Evolutionary conservation across 2,113 vertebrate species (phyloP).

Genomic region (Psephotus haematonotus): DNA sequence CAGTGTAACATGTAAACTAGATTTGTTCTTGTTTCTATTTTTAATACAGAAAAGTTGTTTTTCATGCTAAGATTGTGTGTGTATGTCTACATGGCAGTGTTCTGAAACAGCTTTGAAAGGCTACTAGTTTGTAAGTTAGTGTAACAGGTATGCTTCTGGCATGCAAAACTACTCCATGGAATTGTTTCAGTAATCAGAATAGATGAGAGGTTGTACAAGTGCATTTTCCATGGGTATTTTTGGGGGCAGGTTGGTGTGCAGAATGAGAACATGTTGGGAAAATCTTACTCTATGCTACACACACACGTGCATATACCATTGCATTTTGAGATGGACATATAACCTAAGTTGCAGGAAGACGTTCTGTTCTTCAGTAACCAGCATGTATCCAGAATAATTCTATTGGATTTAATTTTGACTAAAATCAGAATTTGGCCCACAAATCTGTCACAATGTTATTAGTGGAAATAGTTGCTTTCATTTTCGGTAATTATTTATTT

Average conservation of each 20-base stretch:
- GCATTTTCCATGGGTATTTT: not conserved
- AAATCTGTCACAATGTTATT: not conserved
- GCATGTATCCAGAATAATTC: not conserved
- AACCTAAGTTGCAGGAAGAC: not conserved
- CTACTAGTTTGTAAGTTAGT: not conserved
- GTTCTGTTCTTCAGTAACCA: not conserved
- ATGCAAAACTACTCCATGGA: not conserved
- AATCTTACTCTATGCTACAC: not conserved
- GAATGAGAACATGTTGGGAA: not conserved
- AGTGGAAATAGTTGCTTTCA: not conserved
- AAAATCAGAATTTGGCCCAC: not conserved
- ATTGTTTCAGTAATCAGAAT: not conserved
- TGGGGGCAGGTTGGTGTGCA: not conserved
- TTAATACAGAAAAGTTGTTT: not conserved
- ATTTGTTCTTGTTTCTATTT: not conserved
- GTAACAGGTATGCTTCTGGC: not conserved
- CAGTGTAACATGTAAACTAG: not conserved
- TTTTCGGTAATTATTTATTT: not conserved
- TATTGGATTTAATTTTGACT: not conserved
- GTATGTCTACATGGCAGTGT: not conserved
- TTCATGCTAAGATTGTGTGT: not conserved
- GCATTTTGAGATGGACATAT: not conserved
- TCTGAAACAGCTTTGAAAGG: not conserved
- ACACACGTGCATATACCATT: not conserved
- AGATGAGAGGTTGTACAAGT: not conserved